Percentiles rank a stretch among this genome's conserved stretches.
These are phyloP conservation scores for Lacerta bilineata DNA, from an alignment of 2,797 vertebrate genomes.

Conservation along the genomic window DNA sequence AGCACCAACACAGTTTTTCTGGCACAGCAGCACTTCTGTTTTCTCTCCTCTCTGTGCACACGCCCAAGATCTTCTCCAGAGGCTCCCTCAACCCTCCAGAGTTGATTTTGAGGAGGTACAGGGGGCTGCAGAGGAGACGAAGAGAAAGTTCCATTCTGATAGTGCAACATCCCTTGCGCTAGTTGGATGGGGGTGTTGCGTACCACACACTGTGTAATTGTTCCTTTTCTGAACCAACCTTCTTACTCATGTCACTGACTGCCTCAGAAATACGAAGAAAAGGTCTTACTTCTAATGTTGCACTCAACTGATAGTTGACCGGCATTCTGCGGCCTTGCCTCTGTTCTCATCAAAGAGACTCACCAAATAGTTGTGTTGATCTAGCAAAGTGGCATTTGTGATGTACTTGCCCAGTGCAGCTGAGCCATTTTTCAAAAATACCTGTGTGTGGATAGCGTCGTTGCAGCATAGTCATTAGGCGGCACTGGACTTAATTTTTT, in stretches of 20 bases:
- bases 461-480: too few relatives aligned
- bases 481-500: too few relatives aligned
- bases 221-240: background rate
- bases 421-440: background rate
- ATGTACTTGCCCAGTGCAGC: background rate
- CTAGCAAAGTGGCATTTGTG: background rate
- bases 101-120: too few relatives aligned
- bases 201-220: background rate
- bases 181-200: too few relatives aligned
- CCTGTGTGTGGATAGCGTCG: background rate
- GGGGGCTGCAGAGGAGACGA: too few relatives aligned
- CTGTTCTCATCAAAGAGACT: background rate
- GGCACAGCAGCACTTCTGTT: too few relatives aligned
- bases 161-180: too few relatives aligned
- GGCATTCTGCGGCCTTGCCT: background rate
- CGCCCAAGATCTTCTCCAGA: too few relatives aligned
- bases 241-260: background rate
- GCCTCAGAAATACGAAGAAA: background rate
- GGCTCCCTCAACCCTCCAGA: too few relatives aligned
- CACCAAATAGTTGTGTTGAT: background rate
- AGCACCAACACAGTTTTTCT: too few relatives aligned
- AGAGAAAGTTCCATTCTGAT: too few relatives aligned
- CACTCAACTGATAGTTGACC: background rate
- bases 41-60: too few relatives aligned
- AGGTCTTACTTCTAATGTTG: background rate